Percentiles rank a stretch among this genome's conserved stretches.
Conservation (phyloP, 2,888 invertebrate species). For the Drosophila vallismaia region DNA sequence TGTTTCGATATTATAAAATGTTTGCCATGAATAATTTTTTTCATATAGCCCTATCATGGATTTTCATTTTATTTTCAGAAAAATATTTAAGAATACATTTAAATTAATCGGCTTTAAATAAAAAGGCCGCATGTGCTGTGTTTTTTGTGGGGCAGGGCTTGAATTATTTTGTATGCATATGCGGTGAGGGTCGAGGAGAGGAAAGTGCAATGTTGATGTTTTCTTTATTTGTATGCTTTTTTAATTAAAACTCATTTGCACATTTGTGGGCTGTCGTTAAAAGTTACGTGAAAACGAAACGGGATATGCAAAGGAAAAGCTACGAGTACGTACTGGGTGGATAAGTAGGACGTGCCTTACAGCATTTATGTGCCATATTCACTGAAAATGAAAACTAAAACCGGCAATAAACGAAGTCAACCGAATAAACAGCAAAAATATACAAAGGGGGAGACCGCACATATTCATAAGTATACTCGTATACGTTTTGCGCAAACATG, state of each 20-base stretch:
- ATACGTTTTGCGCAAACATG: background rate
- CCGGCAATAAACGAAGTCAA: background rate
- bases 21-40: background rate
- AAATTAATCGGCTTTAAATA: conserved; percentile 23
- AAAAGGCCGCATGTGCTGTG: conserved; percentile 1
- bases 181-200: background rate
- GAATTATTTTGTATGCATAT: conserved; percentile 20
- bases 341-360: conserved; percentile 19
- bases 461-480: background rate
- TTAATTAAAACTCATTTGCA: conserved; percentile 60
- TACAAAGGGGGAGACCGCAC: background rate
- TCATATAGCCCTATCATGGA: background rate
- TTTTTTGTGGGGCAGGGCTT: background rate
- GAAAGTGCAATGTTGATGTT: conserved; percentile 27
- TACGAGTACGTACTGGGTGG: background rate
- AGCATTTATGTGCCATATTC: conserved; percentile 17
- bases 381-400: conserved; percentile 29
- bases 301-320: conserved; percentile 7
- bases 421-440: conserved; percentile 3
- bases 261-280: conserved; percentile 41
- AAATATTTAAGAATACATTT: conserved; percentile 12
- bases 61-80: background rate
- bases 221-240: conserved; percentile 25
- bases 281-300: conserved; percentile 17
- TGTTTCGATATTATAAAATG: background rate